Evolutionary conservation across 37 sponge, comb jelly and placozoan species (phyloP).

Genomic region (Crambe crambe): DNA sequence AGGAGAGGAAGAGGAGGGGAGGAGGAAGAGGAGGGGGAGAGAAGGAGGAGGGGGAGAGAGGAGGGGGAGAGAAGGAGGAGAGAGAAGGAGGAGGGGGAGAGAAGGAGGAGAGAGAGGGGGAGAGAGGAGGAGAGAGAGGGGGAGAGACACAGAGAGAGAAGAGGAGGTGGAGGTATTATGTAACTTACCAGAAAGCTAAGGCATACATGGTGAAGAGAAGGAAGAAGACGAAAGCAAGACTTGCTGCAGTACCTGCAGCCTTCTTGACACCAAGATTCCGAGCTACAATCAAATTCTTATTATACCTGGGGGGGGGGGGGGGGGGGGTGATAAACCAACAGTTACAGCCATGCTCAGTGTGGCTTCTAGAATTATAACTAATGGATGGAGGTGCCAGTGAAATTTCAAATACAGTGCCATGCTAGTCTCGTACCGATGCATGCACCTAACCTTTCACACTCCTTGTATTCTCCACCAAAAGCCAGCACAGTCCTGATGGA

Average conservation of each 20-base stretch:
- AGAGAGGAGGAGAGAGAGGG: neutral
- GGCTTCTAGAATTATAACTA: too few species aligned
- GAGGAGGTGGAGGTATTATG: too few species aligned
- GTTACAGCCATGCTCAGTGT: neutral
- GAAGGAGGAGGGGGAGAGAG: too few species aligned
- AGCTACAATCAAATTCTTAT: conserved; percentile 49
- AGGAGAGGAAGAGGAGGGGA: too few species aligned
- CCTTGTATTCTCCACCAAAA: conserved; percentile 88
- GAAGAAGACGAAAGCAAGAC: conserved; percentile 51
- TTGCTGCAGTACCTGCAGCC: conserved; percentile 38
- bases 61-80: too few species aligned
- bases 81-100: too few species aligned
- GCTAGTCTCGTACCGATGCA: neutral
- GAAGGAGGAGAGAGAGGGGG: neutral
- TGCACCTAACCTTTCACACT: conserved; percentile 37
- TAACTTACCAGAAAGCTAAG: conserved; percentile 58
- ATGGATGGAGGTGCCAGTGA: neutral
- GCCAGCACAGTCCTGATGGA: conserved; percentile 90
- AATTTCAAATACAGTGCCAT: neutral
- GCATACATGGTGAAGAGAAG: conserved; percentile 59
- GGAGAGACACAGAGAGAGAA: neutral
- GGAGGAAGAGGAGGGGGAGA: too few species aligned
- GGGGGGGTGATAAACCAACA: neutral
- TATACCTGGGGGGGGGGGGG: too few species aligned
- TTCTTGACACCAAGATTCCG: conserved; percentile 60